These are phyloP conservation scores for Urocitellus parryii DNA, from an alignment of 2,113 vertebrate species.

Conservation along the genomic window DNA sequence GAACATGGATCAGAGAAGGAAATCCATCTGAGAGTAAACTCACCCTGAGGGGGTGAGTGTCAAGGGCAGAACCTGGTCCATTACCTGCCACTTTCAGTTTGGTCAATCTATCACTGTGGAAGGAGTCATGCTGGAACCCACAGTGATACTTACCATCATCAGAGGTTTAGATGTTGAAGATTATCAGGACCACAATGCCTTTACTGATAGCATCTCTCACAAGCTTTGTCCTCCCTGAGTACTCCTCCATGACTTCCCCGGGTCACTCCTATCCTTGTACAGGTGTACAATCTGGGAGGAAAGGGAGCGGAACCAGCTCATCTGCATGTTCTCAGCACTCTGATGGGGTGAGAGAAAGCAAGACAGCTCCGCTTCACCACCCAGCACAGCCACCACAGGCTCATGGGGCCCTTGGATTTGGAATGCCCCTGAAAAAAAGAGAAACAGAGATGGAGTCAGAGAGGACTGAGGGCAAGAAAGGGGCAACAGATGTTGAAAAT, in stretches of 20 bases:
- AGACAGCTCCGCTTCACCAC: not conserved
- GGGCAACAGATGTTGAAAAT: not conserved
- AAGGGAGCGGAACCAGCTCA: not conserved
- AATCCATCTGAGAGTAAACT: not conserved
- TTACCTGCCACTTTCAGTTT: not conserved
- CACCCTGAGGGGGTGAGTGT: not conserved
- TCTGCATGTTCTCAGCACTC: not conserved
- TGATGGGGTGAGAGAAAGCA: not conserved
- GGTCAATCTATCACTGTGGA: not conserved
- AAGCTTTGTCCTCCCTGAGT: not conserved
- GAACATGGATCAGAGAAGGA: not conserved
- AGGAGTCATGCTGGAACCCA: not conserved
- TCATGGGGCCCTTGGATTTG: not conserved
- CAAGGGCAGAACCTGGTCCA: not conserved
- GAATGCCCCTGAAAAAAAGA: not conserved
- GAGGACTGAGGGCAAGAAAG: not conserved
- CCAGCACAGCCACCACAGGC: not conserved
- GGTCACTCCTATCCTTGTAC: not conserved
- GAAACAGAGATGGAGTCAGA: not conserved
- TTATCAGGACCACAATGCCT: not conserved
- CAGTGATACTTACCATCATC: not conserved
- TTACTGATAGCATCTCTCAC: not conserved
- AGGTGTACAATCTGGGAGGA: rapidly evolving
- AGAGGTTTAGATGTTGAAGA: not conserved
- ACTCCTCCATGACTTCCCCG: not conserved